Base-by-base conservation (phyloP, 2,888 invertebrate genomes). In the Acheta domesticus region DNA sequence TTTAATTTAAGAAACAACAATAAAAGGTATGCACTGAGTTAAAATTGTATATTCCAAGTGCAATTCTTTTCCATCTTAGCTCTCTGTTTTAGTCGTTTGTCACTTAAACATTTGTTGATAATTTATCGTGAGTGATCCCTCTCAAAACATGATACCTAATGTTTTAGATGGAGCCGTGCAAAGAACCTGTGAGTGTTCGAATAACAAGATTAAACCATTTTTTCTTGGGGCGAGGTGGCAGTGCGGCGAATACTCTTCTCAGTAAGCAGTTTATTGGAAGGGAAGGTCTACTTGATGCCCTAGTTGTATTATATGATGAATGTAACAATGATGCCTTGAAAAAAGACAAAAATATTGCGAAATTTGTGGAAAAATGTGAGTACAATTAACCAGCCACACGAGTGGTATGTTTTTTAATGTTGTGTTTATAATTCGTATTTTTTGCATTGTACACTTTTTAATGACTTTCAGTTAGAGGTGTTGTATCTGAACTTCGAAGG, bases 301-400 rank as follows among this genome's bases (percentile, higher is more conserved):
- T 96, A 74, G 91, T 92, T 82, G 90, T 93, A 79, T 87, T 96
- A 8, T 95, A 93, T 85, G 93, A 94, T 84, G 95, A 96, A 86
- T 95, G 95, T 85, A 92, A 91, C 83, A 92, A 92, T 83, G 93
- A 94, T 83, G 88, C 89, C 19, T 86, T 94, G 77, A 92, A 92
- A 84, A 93, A 92, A 84, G 94, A 94, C 86, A 91, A 91, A 82
- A 90, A 93, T 84, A 91, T 95, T 77, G 88, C 90, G 11, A 89
- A 89, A 77, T 96, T 96, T 86, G 90, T 94, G 75, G 92, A 92
- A 82, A 94, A 93, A 87, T 94, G 94, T 94, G 88, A 90, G 91
- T 88, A 73, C 16, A 21, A 48, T 16, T n/a, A 20, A 74, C 1
- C 21, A 74, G 19, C n/a, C 36, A 74, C 11, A n/a, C 11, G 74